Conservation (phyloP, 2,113 vertebrate species). For the Pleuronectes platessa region DNA sequence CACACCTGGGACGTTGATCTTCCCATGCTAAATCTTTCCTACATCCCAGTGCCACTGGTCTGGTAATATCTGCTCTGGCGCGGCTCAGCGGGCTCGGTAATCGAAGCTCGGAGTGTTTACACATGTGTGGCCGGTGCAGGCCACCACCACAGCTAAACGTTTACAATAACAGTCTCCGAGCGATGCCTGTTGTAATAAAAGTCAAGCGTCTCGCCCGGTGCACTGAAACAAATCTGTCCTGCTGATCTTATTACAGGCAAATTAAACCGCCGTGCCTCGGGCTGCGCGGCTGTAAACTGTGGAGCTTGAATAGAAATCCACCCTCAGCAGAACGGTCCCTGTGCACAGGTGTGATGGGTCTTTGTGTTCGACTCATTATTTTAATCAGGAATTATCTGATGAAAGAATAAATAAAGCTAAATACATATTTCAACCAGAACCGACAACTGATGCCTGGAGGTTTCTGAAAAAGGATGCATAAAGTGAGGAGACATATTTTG, state of each 20-base stretch:
- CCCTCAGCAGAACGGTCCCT: constrained; percentile 1
- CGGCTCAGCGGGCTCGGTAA: constrained; percentile 30
- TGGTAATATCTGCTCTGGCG: constrained; percentile 48
- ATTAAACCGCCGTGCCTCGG: constrained; percentile 63
- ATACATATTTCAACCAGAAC: too few relatives aligned
- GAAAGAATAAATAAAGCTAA: too few relatives aligned
- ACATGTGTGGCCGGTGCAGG: constrained; percentile 59
- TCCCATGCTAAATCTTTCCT: constrained; percentile 56
- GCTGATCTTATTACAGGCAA: constrained; percentile 68
- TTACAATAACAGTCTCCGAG: constrained; percentile 72
- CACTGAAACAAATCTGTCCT: constrained; percentile 59
- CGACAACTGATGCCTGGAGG: too few relatives aligned
- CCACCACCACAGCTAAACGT: constrained; percentile 64
- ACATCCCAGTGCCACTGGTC: constrained; percentile 30
- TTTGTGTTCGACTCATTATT: not conserved
- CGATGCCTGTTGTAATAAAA: constrained; percentile 72
- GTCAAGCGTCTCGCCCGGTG: constrained; percentile 51
- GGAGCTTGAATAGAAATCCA: constrained; percentile 45
- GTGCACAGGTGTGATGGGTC: constrained; percentile 44
- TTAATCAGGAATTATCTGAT: too few relatives aligned
- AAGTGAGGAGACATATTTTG: not conserved
- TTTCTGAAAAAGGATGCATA: not conserved
- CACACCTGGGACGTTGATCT: constrained; percentile 47
- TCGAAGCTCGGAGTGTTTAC: constrained; percentile 41
- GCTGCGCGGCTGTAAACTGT: constrained; percentile 53